Evolutionary conservation across 2,113 vertebrate species (phyloP), one percentile per base, ranked within the genome.

Genomic region (Lagenorhynchus albirostris): DNA sequence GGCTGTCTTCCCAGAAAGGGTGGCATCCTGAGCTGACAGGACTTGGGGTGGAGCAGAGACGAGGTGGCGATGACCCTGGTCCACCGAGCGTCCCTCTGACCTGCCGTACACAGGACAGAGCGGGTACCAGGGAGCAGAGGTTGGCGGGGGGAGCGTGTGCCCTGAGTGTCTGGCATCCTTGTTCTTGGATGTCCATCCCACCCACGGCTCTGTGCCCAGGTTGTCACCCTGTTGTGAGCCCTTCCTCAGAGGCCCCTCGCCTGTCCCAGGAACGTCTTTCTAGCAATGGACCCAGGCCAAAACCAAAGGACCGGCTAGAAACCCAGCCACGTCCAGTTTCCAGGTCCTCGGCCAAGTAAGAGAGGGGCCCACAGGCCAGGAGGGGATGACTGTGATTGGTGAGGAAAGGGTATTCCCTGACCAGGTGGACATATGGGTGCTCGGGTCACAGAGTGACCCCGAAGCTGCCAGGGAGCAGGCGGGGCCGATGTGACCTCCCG

Each of bases 381-480:
- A 21, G 36, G 3, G 11, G 20, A 12, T 13, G 20, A 76, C 73
- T 47, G 15, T 11, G 73, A 76, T 20, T 18, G 74, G 26, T 8
- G 8, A 50, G 55, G 23, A 17, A 23, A 33, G 8, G 68, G 50
- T n/a, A 13, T 4, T 47, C 18, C 55, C 5, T 7, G 62, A 21
- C 25, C 44, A 1, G 0, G 0, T 1, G 47, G 83, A 68, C n/a
- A 13, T 4, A 3, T 11, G 4, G 47, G 55, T 63, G 44, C 55
- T n/a, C 33, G 0, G 15, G 23, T 23, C 47, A 53, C 33, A 33
- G 33, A 20, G 41, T 7, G 33, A 13, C 11, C 29, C 18, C 10
- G 5, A 53, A 53, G 15, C 53, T 53, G 53, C 12, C 36, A 3
- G 44, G 81, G 18, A 67, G 36, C 9, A 50, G 23, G 25, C 1